A percentile compares a stretch with the other conserved stretches of the same genome.
Conservation (phyloP, 2,113 vertebrate genomes). For the Zosterops pallidus region DNA sequence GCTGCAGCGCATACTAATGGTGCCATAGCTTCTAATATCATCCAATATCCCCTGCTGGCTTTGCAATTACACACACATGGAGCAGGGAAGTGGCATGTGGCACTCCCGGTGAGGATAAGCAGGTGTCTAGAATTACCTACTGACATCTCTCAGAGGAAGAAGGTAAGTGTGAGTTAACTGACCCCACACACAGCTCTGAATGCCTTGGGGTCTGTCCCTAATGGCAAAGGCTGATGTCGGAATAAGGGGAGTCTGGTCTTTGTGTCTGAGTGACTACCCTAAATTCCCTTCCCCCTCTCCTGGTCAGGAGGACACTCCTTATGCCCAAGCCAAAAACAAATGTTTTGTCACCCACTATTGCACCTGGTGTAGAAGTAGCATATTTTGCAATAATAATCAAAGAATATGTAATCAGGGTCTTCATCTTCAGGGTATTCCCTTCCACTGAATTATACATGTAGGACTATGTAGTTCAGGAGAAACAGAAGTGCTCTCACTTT, state of each 20-base stretch:
- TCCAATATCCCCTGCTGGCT: constrained; percentile 64
- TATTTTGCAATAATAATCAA: neutral
- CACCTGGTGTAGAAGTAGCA: fast-evolving
- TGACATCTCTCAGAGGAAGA: constrained; percentile 50
- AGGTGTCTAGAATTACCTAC: constrained; percentile 67
- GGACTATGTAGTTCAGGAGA: neutral
- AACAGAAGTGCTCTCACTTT: neutral
- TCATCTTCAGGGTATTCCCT: neutral
- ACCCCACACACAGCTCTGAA: constrained; percentile 9
- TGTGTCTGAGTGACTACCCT: neutral
- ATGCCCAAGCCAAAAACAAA: neutral
- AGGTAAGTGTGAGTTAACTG: constrained; percentile 48
- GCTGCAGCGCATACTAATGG: constrained; percentile 58
- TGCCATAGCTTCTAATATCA: constrained; percentile 60
- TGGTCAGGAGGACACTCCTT: neutral
- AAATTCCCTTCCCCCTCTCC: neutral
- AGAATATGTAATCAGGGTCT: neutral
- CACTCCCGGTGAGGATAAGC: constrained; percentile 61
- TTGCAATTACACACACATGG: constrained; percentile 59
- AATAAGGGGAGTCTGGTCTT: neutral
- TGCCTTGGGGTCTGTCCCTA: neutral
- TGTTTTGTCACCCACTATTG: neutral
- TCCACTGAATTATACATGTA: neutral
- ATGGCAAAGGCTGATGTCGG: neutral
- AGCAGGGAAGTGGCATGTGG: constrained; percentile 59